Evolutionary conservation across 2,888 invertebrate species (phyloP).

Genomic region (Idaea aversata): DNA sequence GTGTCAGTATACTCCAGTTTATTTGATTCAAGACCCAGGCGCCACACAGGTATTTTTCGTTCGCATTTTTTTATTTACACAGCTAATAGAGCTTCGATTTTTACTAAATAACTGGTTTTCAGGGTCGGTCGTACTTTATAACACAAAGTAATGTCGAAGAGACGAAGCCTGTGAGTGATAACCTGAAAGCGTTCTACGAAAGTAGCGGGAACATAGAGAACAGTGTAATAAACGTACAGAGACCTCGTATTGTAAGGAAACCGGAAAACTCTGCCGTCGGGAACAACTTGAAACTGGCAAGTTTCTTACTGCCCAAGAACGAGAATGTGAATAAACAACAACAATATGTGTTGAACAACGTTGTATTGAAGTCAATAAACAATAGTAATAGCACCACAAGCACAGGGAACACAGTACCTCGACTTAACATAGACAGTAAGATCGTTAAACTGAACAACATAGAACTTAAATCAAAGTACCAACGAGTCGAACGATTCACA

Average conservation of each 20-base stretch:
- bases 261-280: conserved; percentile 50
- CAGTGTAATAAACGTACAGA: conserved; percentile 42
- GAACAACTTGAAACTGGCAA: conserved; percentile 68
- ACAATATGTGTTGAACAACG: conserved; percentile 46
- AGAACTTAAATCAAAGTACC: conserved; percentile 40
- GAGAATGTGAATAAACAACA: conserved; percentile 49
- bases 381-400: conserved; percentile 28
- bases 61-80: conserved; percentile 28
- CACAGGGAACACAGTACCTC: conserved; percentile 46
- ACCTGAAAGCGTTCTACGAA: conserved; percentile 73
- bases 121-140: conserved; percentile 62
- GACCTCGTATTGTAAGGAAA: conserved; percentile 54
- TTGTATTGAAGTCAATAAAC: conserved; percentile 52
- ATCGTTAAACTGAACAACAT: conserved; percentile 63
- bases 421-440: conserved; percentile 64
- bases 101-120: conserved; percentile 34
- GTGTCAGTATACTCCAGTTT: conserved; percentile 71
- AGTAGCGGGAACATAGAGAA: conserved; percentile 72
- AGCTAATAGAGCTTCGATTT: conserved; percentile 9
- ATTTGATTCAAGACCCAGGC: conserved; percentile 67
- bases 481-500: conserved; percentile 48
- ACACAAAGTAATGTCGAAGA: conserved; percentile 48
- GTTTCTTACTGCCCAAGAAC: conserved; percentile 63
- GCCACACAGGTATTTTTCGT: conserved; percentile 61
- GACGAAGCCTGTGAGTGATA: conserved; percentile 61